Base-by-base conservation (phyloP, 2,888 invertebrate genomes). In the Netelia fuscicornis region DNA sequence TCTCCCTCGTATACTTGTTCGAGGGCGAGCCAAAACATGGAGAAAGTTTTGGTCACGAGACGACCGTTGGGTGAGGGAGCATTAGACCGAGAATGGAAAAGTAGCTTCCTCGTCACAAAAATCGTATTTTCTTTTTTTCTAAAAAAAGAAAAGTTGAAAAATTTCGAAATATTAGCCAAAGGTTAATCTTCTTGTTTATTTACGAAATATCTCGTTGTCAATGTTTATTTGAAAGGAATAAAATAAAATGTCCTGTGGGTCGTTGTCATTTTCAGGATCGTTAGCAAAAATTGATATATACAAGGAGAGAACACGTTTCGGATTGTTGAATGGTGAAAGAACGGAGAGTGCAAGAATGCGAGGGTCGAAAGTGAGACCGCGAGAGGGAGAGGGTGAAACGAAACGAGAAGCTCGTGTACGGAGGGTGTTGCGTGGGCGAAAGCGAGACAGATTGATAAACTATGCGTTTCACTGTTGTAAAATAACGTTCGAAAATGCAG, bases 361-460 rank as follows among this genome's bases (percentile, higher is more conserved):
- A 3, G 70, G 54, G 17, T 72, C 42, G 42, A 5, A 17, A 20
- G 20, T 2, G 75, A 37, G 65, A 54, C 23, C 20, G 30, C n/a
- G 10, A 13, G 56, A 71, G 6, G 20, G 52, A 23, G 56, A 60
- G 20, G 67, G 67, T 44, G 58, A 74, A 44, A 71, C 80, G 79
- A 20, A 64, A 60, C 44, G 78, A 42, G 52, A 60, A 67, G 37
- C 74, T 64, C 62, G 68, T 5, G 30, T 74, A 56, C 62, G 42
- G 78, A 70, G 54, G 81, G 5, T 0, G 30, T 30, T 79, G 64
- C 58, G 44, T 74, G 64, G 81, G 71, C 68, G 67, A 83, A 83
- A 54, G 76, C 62, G 80, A 82, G 85, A 85, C 76, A 82, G 86
- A 86, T 86, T 85, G 85, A 87, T 86, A 84, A 84, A 87, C 85